Evolutionary conservation across 2,797 vertebrate species (phyloP), one percentile per base, ranked within the genome.

Genomic region (Enteromius afrohamiltoni): DNA sequence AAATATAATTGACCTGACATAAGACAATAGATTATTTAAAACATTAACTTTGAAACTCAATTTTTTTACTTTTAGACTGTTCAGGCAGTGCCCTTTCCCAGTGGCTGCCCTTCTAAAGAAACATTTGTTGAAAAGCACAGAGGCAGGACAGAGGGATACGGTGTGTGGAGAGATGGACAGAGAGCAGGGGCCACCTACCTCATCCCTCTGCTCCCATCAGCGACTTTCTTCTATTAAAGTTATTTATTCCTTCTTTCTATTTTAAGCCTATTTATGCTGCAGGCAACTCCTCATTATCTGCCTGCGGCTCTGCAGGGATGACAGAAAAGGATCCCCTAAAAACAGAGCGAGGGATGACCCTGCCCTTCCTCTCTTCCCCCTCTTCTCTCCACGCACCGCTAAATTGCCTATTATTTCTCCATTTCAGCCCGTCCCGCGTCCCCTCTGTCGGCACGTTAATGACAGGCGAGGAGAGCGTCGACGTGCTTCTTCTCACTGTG

Each of bases 381-480:
- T 85, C 67, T 14, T 85, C 69, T 87, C 55, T 83, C 84, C 53
- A 17, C 55, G 4, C 76, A 85, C 77, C 19, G 17, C 89, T 87
- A 89, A 89, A 89, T 89, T 88, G 88, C 82, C 85, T 88, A 84
- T 89, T 88, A 89, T 88, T 87, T 87, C 82, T 78, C 79, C 29
- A 86, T 87, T 89, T 83, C 82, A 83, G 26, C 19, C 67, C 71
- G 19, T 86, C 58, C 23, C 58, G 47, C 83, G 67, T 65, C 55
- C 71, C 64, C 42, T 73, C 69, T 79, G 85, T 82, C 90, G 88
- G 88, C 85, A 91, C 90, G 92, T 93, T 91, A 88, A 88, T 90
- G 88, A 88, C 86, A 83, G 86, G 51, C 76, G 68, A 62, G 82
- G 77, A 64, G 60, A 84, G 68, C 11, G 23, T 51, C 23, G 16